phyloP scores from a whole-genome alignment of 2,888 invertebrate genomes.

The Watsonalla cultraria region DNA sequence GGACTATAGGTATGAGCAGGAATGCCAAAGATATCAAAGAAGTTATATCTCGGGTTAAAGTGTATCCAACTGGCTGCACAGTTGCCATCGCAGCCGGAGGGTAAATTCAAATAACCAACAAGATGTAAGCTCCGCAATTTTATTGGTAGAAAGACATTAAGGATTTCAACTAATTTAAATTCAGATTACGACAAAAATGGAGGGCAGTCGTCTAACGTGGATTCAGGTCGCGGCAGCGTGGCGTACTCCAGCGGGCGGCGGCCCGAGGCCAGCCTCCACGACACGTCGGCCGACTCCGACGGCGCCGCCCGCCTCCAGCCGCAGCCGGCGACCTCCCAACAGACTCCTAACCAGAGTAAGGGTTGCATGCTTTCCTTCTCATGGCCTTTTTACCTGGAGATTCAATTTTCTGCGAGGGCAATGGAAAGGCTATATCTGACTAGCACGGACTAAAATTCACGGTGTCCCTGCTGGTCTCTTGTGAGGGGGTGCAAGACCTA shows the following conservation, averaged over 20 bases:
- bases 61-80: too few species aligned
- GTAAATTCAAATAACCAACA: too few species aligned
- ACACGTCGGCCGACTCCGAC: constrained; percentile 80
- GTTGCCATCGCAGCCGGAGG: too few species aligned
- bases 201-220: constrained; percentile 86
- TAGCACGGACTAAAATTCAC: too few species aligned
- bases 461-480: too few species aligned
- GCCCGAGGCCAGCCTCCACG: constrained; percentile 73
- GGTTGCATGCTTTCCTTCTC: neutral
- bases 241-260: constrained; percentile 87
- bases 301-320: constrained; percentile 48
- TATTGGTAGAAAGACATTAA: neutral
- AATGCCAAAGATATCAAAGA: too few species aligned
- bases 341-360: constrained; percentile 47
- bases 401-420: too few species aligned
- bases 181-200: constrained; percentile 87
- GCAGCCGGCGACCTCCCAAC: constrained; percentile 59
- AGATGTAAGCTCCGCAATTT: neutral
- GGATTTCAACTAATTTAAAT: constrained; percentile 11
- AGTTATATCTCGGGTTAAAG: too few species aligned
- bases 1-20: too few species aligned
- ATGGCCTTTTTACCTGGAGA: neutral
- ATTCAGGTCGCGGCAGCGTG: constrained; percentile 89
- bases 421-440: too few species aligned
- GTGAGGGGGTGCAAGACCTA: too few species aligned